phyloP scores from a whole-genome alignment of 2,797 vertebrate species.

The Lagorchestes hirsutus region DNA sequence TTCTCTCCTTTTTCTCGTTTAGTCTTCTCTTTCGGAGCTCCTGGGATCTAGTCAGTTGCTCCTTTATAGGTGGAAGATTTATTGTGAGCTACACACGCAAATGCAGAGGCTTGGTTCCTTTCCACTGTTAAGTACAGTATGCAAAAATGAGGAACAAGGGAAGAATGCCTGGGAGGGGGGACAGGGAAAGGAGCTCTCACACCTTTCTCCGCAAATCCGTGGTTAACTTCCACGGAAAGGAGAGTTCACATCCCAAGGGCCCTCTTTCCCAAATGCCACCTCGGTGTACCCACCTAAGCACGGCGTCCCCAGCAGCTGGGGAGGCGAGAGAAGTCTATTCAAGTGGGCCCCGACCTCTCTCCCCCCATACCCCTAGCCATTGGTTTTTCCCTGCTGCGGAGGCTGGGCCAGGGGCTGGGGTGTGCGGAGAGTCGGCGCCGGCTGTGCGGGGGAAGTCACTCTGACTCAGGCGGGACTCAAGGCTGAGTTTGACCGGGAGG shows the following conservation, averaged over 20 bases:
- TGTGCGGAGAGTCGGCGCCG: neutral
- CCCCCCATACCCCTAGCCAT: conserved; percentile 62
- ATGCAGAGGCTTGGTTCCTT: conserved; percentile 40
- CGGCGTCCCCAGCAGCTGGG: neutral
- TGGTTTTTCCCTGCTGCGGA: conserved; percentile 82
- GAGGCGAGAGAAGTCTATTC: neutral
- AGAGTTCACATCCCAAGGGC: conserved; percentile 17
- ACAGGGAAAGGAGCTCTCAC: conserved; percentile 61
- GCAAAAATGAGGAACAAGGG: conserved; percentile 71
- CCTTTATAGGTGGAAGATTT: conserved; percentile 10
- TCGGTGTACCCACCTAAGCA: neutral
- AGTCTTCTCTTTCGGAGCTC: neutral
- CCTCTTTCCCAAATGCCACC: neutral
- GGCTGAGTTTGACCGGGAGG: neutral
- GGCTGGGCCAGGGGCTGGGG: conserved; percentile 78
- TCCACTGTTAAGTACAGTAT: conserved; percentile 68
- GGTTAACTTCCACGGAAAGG: conserved; percentile 27
- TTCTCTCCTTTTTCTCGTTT: neutral
- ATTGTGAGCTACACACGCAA: conserved; percentile 58
- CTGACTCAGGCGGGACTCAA: neutral
- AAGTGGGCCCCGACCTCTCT: neutral
- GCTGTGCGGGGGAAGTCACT: conserved; percentile 24
- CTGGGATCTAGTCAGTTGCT: neutral
- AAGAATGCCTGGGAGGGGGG: conserved; percentile 59
- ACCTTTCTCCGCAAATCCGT: conserved; percentile 2